A percentile compares a stretch with the other conserved stretches of the same genome.
These are phyloP conservation scores for Philypnodon macrostomus DNA, from an alignment of 2,797 vertebrate genomes.

Conservation along the genomic window DNA sequence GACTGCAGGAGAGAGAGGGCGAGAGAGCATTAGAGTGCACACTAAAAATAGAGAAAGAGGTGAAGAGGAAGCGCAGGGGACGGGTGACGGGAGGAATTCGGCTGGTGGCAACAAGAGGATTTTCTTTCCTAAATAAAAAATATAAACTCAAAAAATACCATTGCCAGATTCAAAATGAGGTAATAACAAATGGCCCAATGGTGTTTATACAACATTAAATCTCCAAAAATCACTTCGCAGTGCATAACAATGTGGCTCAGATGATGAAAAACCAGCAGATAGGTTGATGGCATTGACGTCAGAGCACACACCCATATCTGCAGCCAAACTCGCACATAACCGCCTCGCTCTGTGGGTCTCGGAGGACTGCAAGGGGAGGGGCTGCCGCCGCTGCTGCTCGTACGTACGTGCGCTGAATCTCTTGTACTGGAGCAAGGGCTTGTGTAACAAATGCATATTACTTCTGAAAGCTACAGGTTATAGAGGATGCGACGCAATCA, in stretches of 20 bases:
- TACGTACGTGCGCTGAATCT: slow-evolving; percentile 70
- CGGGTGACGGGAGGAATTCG: slow-evolving; percentile 55
- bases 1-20: slow-evolving; percentile 66
- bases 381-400: slow-evolving; percentile 61
- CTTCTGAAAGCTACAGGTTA: slow-evolving; percentile 56
- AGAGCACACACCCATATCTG: slow-evolving; percentile 71
- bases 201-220: slow-evolving; percentile 44
- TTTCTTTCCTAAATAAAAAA: slow-evolving; percentile 51
- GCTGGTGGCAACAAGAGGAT: slow-evolving; percentile 58
- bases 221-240: slow-evolving; percentile 22
- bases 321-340: slow-evolving; percentile 64
- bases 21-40: slow-evolving; percentile 67
- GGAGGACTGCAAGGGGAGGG: slow-evolving; percentile 64
- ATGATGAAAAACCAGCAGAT: slow-evolving; percentile 35
- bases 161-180: slow-evolving; percentile 47
- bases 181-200: slow-evolving; percentile 42
- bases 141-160: slow-evolving; percentile 18
- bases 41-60: slow-evolving; percentile 77
- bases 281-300: slow-evolving; percentile 65
- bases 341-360: slow-evolving; percentile 55
- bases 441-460: slow-evolving; percentile 61
- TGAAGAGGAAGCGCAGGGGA: slow-evolving; percentile 30
- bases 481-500: slow-evolving; percentile 16
- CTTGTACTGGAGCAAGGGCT: slow-evolving; percentile 48
- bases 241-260: slow-evolving; percentile 32